Evolutionary conservation across 2,888 invertebrate species (phyloP), one percentile per base, ranked within the genome.

Genomic region (Nasonovia ribisnigri): DNA sequence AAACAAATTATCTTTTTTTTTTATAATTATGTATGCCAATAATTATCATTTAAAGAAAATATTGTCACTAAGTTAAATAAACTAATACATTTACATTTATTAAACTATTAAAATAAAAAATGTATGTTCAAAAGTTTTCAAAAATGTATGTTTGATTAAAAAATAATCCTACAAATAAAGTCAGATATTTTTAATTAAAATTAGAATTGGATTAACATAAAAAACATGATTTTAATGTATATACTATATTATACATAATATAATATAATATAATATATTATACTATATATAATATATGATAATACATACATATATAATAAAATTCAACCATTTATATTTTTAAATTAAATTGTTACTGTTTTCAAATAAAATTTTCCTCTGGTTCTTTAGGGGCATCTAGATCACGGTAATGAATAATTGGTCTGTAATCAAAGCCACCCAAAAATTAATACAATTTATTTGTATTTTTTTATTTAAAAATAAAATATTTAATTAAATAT

Each of bases 381-480:
- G 98, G 98, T 96, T 98, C 98, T 96, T 98, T 97, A 95, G 98
- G 98, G 95, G 98, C 98, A 96, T 98, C 98, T 96, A 98, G 97
- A 96, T 98, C 98, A 96, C 98, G 97, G 96, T 98, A 98, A 96
- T 98, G 98, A 96, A 98, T 98, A 95, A 98, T 97, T 95, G 98
- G 98, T 95, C 98, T 97, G 96, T 97, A 98, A 96, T 98, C 98
- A 95, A 97, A 97, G 95, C 97, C 97, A 84, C 97, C 97, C 87
- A 90, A 60, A 87, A 92, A 90, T 88, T 84, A 77, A 86, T 36
- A 43, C 6, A 91, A n/a, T n/a, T n/a, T n/a, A n/a, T n/a, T n/a
- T n/a, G n/a, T n/a, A n/a, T n/a, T n/a, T n/a, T n/a, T n/a, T n/a
- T n/a, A n/a, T n/a, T n/a, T n/a, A n/a, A n/a, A n/a, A n/a, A n/a